Base-by-base conservation (phyloP, 2,888 invertebrate genomes). In the Orthonevra nobilis region DNA sequence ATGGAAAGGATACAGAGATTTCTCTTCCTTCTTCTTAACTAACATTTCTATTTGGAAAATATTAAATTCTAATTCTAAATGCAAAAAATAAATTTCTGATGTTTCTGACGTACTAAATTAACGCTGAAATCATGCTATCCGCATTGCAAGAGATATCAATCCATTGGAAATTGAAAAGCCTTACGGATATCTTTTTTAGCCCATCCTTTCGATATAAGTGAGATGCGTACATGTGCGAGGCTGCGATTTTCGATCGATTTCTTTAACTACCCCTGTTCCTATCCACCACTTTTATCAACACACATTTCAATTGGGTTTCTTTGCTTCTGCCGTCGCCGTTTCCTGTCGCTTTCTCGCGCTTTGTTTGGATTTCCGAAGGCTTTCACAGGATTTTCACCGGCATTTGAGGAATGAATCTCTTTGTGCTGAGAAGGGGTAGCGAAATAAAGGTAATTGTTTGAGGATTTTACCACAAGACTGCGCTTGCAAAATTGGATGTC, bases 371-470 rank as follows among this genome's bases (percentile, higher is more conserved):
- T 15, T 6, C 42, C 19, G 30, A 14, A 34, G 14, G 20, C 46
- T 52, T 66, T 30, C 50, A 30, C 56, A 56, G 44, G 14, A 40
- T 15, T 38, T 46, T 9, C 28, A 28, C 36, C 26, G 38, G 28
- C 42, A 58, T 50, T 42, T 48, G 19, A 28, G 15, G 64, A 19
- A 58, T 48, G 42, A 50, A 36, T 50, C 40, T 28, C 72, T 40
- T 26, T 17, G 7, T 20, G 36, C 20, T 12, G 36, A 44, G 34
- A 20, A 4, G 10, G 28, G 28, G 28, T 54, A 46, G 63, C 30
- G 32, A 52, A 63, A 63, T 56, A 19, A 48, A 54, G 54, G 54
- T 56, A 32, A 63, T 63, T 70, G 30, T 46, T 54, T 23, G 19
- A 40, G 10, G 60, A 26, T 44, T 44, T 36, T 26, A 10, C 52